phyloP scores from a whole-genome alignment of 2,888 invertebrate genomes.

The Mesoligia furuncula region DNA sequence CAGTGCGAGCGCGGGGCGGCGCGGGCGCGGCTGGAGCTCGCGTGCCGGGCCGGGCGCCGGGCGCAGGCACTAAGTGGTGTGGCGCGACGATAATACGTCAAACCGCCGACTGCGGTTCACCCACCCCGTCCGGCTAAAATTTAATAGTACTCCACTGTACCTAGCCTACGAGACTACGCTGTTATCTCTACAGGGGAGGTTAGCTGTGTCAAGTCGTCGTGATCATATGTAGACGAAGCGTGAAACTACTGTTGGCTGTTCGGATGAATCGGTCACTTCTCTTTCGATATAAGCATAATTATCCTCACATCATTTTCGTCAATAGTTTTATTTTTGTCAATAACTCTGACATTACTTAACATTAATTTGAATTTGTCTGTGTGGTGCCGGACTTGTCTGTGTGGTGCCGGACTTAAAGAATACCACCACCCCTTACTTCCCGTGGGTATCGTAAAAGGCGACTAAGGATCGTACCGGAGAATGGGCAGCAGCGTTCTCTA shows the following conservation, averaged over 20 bases:
- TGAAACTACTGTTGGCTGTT: neutral
- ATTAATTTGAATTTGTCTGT: too few relatives aligned
- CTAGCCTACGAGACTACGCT: slow-evolving; percentile 38
- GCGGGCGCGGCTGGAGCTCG: slow-evolving; percentile 59
- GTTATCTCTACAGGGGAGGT: slow-evolving; percentile 42
- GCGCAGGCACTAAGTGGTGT: slow-evolving; percentile 77
- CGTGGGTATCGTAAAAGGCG: too few relatives aligned
- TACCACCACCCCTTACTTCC: too few relatives aligned
- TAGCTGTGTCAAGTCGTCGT: slow-evolving; percentile 16
- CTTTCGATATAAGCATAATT: neutral
- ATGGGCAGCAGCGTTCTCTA: too few relatives aligned
- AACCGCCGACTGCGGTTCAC: slow-evolving; percentile 80
- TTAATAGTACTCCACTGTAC: slow-evolving; percentile 74
- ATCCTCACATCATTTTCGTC: neutral
- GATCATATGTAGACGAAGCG: slow-evolving; percentile 7
- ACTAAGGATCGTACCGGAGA: too few relatives aligned
- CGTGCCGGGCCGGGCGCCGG: slow-evolving; percentile 61
- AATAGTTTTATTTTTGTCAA: neutral
- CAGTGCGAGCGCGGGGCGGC: slow-evolving; percentile 43
- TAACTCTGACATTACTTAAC: too few relatives aligned
- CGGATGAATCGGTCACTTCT: neutral
- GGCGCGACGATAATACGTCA: slow-evolving; percentile 84
- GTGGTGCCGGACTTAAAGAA: too few relatives aligned
- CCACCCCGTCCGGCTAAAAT: slow-evolving; percentile 75
- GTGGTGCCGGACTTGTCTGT: too few relatives aligned